Evolutionary conservation across 2,888 invertebrate species (phyloP).

Genomic region (Xestobium rufovillosum): DNA sequence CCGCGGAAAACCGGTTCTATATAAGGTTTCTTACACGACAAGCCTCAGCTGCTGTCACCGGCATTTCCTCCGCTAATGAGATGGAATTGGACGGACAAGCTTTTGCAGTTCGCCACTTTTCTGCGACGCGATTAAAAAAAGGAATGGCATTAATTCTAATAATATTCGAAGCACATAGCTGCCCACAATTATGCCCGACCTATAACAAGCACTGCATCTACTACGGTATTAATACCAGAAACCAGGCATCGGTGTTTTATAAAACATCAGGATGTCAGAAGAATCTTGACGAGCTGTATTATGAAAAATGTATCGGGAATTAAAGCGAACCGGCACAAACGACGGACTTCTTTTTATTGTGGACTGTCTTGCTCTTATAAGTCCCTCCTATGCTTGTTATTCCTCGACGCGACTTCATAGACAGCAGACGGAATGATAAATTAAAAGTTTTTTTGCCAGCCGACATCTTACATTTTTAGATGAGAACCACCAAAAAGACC

Average conservation of each 20-base stretch:
- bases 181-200: slow-evolving; percentile 24
- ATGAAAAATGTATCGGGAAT: slow-evolving; percentile 41
- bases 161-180: slow-evolving; percentile 32
- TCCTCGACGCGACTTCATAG: too few relatives aligned
- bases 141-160: slow-evolving; percentile 33
- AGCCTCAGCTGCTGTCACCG: slow-evolving; percentile 40
- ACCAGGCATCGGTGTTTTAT: slow-evolving; percentile 31
- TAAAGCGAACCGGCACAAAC: slow-evolving; percentile 32
- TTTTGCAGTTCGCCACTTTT: slow-evolving; percentile 28
- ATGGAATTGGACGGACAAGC: slow-evolving; percentile 46
- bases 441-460: too few relatives aligned
- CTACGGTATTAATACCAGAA: slow-evolving; percentile 30
- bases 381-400: too few relatives aligned
- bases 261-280: slow-evolving; percentile 33
- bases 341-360: slow-evolving; percentile 4
- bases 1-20: slow-evolving; percentile 40
- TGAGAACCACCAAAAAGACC: too few relatives aligned
- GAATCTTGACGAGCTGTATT: slow-evolving; percentile 38
- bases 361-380: too few relatives aligned
- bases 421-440: too few relatives aligned
- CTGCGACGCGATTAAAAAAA: slow-evolving; percentile 14
- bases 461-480: too few relatives aligned
- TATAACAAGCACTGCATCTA: slow-evolving; percentile 35
- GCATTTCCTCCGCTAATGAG: slow-evolving; percentile 46
- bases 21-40: slow-evolving; percentile 41